Conservation (phyloP, 2,113 vertebrate genomes). For the Columbina picui region DNA sequence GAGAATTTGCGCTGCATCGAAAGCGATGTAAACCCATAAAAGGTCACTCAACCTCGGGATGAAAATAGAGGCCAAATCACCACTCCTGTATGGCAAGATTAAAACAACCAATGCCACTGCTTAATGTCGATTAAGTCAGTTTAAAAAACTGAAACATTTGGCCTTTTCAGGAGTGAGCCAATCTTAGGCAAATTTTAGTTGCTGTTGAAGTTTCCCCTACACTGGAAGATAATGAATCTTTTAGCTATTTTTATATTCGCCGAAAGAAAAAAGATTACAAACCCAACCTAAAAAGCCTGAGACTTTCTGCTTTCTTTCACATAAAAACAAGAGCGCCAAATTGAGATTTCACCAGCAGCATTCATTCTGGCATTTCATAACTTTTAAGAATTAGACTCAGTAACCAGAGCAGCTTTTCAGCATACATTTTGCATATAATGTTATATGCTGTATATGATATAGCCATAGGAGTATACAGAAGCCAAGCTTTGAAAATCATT, state of each 20-base stretch:
- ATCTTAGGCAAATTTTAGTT: not conserved
- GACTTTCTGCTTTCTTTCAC: not conserved
- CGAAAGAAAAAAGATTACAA: not conserved
- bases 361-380: not conserved
- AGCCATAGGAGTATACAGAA: not conserved
- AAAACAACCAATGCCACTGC: not conserved
- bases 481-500: not conserved
- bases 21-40: not conserved
- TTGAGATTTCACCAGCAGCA: not conserved
- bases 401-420: not conserved
- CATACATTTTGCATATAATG: not conserved
- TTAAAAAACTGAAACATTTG: not conserved
- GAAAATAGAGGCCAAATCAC: not conserved
- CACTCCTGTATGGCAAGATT: not conserved
- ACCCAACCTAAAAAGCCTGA: not conserved
- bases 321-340: not conserved
- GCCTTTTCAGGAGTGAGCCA: not conserved
- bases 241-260: not conserved
- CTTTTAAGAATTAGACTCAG: not conserved
- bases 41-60: not conserved
- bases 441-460: not conserved
- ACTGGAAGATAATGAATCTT: not conserved
- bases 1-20: not conserved
- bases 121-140: not conserved
- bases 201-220: not conserved